Evolutionary conservation across 2,888 invertebrate species (phyloP).

Genomic region (Hoplodrina ambigua): DNA sequence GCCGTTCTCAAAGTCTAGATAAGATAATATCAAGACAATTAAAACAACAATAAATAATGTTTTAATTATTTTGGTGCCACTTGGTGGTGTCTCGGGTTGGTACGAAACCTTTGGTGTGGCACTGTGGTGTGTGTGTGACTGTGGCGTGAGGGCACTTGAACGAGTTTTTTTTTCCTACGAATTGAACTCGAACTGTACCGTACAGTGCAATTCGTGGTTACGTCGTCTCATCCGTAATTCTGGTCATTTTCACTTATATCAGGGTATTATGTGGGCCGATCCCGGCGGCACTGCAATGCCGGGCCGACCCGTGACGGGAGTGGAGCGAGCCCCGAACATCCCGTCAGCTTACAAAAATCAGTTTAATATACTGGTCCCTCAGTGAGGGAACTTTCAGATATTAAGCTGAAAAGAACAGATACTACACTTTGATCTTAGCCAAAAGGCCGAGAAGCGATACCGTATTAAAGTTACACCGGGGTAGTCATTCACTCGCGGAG

Average conservation of each 20-base stretch:
- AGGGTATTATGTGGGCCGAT: slow-evolving; percentile 11
- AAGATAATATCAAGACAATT: neutral
- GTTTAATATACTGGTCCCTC: slow-evolving; percentile 28
- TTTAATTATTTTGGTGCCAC: no score
- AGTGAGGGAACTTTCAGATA: slow-evolving; percentile 14
- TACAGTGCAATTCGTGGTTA: no score
- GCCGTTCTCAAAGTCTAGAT: neutral
- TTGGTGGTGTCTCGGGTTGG: no score
- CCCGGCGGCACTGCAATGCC: slow-evolving; percentile 33
- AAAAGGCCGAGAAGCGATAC: slow-evolving; percentile 30
- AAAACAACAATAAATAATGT: neutral
- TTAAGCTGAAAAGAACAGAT: slow-evolving; percentile 26
- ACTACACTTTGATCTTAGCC: slow-evolving; percentile 31
- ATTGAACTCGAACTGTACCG: no score
- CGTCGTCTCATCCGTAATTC: no score
- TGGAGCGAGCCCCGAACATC: slow-evolving; percentile 24
- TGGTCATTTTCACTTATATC: no score
- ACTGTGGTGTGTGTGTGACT: no score
- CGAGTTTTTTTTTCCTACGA: no score
- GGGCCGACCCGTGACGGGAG: slow-evolving; percentile 19
- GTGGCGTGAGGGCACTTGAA: no score
- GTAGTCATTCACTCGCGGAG: slow-evolving; percentile 13
- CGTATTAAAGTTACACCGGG: neutral
- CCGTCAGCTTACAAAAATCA: slow-evolving; percentile 32
- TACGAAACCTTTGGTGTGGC: no score